Evolutionary conservation across 2,888 invertebrate species (phyloP), one percentile per base, ranked within the genome.

Genomic region (Chrysolina haemoptera): DNA sequence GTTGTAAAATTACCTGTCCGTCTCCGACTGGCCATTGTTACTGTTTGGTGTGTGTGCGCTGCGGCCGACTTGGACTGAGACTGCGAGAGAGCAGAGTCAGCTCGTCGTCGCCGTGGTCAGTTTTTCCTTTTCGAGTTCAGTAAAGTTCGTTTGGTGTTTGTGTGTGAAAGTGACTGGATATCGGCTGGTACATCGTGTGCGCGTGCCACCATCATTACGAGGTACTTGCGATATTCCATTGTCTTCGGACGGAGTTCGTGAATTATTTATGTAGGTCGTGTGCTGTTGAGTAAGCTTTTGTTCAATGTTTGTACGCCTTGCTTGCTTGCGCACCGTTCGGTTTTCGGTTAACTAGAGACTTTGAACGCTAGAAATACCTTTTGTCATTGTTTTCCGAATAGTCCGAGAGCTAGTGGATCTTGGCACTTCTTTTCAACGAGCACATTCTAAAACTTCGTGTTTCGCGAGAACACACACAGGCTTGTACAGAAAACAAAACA

Each of bases 1-100:
- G 46, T 67, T 22, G 63, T 68, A 43, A 68, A 65, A 73, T 73
- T 73, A 73, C 73, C 70, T 73, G 70, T 70, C 62, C 16, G 18
- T 41, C 35, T 14, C 71, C 20, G 71, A 35, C 62, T 50, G 12
- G 43, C 41, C 55, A 70, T 48, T 63, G 67, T 67, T 68, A 27
- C 35, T 59, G 9, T 59, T 35, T 16, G n/a, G 35, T 22, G 2
- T 14, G 59, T 55, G 12, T 12, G 46, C 14, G 46, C 46, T 46
- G 46, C 46, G 46, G 14, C 46, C n/a, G 46, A n/a, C 46, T 46
- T 10, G 46, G 12, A 46, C 14, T 14, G 43, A 43, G 43, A 18
- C 59, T 59, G 59, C 35, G 22, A 35, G 59, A 59, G 59, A 59
- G 35, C 59, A 55, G 55, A 55, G 20, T 6, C 22, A 55, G 20